Conservation (phyloP, 64 coral and sea anemone species). For the Catalaphyllia jardinei region DNA sequence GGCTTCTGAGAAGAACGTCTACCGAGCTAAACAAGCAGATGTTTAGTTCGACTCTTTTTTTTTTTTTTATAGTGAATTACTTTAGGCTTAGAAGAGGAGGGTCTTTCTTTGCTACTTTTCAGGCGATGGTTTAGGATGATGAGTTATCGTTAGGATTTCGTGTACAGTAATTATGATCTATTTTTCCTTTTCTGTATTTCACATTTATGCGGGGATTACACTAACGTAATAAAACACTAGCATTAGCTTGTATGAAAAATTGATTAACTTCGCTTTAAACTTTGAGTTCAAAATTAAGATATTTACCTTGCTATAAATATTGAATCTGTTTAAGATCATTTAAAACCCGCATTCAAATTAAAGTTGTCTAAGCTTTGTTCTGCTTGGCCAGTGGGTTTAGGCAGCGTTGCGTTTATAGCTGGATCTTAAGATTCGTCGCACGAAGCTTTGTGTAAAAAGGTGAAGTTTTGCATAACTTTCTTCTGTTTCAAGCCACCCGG, state of each 20-base stretch:
- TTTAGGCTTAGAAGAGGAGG: not conserved
- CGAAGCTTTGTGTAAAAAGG: not conserved
- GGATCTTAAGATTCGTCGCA: not conserved
- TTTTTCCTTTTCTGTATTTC: not conserved
- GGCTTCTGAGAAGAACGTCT: not conserved
- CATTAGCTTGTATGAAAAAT: not conserved
- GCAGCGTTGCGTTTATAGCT: not conserved
- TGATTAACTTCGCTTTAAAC: conserved; percentile 13
- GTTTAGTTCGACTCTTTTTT: conserved; percentile 6
- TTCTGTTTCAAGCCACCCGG: not conserved
- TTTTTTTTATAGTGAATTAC: not conserved
- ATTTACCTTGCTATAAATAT: conserved; percentile 24
- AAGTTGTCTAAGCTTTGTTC: no score
- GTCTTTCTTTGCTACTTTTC: not conserved
- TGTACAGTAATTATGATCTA: not conserved
- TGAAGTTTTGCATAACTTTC: not conserved
- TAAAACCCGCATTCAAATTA: not conserved
- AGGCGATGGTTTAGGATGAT: not conserved
- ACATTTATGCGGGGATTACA: not conserved
- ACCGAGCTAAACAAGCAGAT: not conserved
- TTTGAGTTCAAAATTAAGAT: conserved; percentile 25
- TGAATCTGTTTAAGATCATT: not conserved
- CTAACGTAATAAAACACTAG: not conserved
- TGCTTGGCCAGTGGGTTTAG: not conserved
- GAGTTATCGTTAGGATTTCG: not conserved